Evolutionary conservation across 2,888 invertebrate genomes (phyloP).

Genomic region (Cepaea hortensis): DNA sequence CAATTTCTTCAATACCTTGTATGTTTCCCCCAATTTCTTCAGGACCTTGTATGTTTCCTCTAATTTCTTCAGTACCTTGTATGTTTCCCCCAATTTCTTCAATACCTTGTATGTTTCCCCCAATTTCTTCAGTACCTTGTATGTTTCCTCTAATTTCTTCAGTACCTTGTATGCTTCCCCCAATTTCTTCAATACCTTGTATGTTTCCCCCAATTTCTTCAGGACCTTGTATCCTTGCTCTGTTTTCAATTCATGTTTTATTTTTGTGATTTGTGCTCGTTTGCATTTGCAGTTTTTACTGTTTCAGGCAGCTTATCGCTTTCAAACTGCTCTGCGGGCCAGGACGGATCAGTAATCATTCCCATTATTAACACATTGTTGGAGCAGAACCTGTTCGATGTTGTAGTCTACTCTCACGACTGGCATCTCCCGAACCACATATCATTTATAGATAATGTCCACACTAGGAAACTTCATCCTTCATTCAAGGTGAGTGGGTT

Average conservation of each 20-base stretch:
- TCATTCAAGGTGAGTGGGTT: conserved; percentile 55
- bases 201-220: too few species aligned
- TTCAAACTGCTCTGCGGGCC: conserved; percentile 91
- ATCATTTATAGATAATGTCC: conserved; percentile 94
- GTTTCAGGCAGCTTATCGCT: conserved; percentile 89
- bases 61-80: too few species aligned
- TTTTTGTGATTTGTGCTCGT: background rate
- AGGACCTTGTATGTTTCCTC: too few species aligned
- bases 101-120: too few species aligned
- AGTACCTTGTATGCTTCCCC: too few species aligned
- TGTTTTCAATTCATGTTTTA: background rate
- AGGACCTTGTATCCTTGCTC: background rate
- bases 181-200: too few species aligned
- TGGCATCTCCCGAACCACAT: conserved; percentile 98
- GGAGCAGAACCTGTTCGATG: conserved; percentile 82
- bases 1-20: too few species aligned
- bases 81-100: too few species aligned
- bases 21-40: too few species aligned
- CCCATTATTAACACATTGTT: conserved; percentile 89
- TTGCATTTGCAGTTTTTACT: background rate
- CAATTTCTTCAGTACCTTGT: too few species aligned
- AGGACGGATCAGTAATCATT: conserved; percentile 82
- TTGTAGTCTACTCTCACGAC: conserved; percentile 94
- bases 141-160: too few species aligned
- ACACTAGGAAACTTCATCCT: conserved; percentile 57